phyloP scores from a whole-genome alignment of 2,113 vertebrate species.

The Xiphophorus couchianus region DNA sequence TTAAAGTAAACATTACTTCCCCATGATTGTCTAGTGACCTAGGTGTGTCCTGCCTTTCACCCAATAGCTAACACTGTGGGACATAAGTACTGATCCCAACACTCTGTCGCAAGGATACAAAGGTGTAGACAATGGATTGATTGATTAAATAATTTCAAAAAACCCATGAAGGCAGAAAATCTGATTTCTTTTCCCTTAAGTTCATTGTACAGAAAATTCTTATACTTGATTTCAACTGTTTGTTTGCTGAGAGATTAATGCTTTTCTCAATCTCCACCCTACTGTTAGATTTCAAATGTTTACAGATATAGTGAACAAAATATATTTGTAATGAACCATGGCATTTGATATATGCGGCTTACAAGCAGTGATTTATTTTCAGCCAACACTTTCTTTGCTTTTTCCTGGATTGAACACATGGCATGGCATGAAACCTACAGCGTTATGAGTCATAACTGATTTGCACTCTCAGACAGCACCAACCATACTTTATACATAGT shows the following conservation, averaged over 20 bases:
- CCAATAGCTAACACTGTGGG: no score
- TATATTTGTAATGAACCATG: conserved; percentile 64
- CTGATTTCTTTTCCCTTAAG: conserved; percentile 27
- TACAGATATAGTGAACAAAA: conserved; percentile 64
- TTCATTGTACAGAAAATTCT: conserved; percentile 52
- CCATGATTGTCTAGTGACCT: no score
- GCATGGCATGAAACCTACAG: conserved; percentile 55
- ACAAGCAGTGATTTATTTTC: conserved; percentile 68
- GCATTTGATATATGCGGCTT: conserved; percentile 69
- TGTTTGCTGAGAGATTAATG: conserved; percentile 61
- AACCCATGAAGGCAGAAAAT: conserved; percentile 31
- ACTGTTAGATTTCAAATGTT: conserved; percentile 63
- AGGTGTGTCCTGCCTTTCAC: no score
- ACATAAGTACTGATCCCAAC: no score
- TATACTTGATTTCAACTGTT: conserved; percentile 58
- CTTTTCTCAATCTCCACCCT: conserved; percentile 61
- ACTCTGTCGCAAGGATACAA: no score
- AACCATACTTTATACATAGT: conserved; percentile 51
- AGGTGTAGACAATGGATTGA: not conserved
- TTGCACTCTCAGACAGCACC: conserved; percentile 58
- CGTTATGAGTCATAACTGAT: conserved; percentile 68
- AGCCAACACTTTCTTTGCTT: conserved; percentile 51
- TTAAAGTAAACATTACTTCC: no score
- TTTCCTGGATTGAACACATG: conserved; percentile 42
- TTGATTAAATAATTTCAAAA: conserved; percentile 10